A percentile compares a stretch with the other conserved stretches of the same genome.
Evolutionary conservation across 2,113 vertebrate species (phyloP).

Genomic region (Mesembrinibis cayennensis): DNA sequence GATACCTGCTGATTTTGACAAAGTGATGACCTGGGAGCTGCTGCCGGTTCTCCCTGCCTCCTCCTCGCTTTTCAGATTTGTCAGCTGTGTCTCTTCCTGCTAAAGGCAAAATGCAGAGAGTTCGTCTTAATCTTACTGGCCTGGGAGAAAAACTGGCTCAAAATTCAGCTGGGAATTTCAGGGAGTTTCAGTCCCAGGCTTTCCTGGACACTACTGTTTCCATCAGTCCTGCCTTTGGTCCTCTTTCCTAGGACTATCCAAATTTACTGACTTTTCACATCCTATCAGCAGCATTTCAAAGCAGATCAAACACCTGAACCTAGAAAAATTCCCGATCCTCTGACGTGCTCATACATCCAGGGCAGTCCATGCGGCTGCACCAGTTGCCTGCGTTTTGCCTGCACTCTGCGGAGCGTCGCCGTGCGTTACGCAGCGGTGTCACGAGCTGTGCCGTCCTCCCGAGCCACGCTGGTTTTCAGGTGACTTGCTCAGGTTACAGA

Average conservation of each 20-base stretch:
- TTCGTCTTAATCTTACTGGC: neutral
- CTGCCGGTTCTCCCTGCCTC: neutral
- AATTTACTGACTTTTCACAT: neutral
- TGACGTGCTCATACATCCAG: accelerated
- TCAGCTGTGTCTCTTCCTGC: neutral
- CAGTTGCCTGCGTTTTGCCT: neutral
- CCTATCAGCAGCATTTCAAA: neutral
- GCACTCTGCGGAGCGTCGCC: accelerated
- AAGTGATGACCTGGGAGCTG: neutral
- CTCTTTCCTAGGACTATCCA: neutral
- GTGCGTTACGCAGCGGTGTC: accelerated
- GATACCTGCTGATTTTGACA: neutral
- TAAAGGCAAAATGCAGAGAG: neutral
- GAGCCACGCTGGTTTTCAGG: neutral
- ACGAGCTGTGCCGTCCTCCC: neutral
- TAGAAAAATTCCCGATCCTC: neutral
- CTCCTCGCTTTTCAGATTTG: neutral
- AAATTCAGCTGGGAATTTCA: neutral
- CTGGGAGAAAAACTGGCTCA: neutral
- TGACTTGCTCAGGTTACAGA: neutral
- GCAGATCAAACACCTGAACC: neutral
- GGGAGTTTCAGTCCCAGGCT: neutral
- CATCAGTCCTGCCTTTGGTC: neutral
- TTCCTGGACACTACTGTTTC: neutral
- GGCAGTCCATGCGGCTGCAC: neutral